phyloP scores from a whole-genome alignment of 2,888 invertebrate species.

The Scaptomyza tumidula region DNA sequence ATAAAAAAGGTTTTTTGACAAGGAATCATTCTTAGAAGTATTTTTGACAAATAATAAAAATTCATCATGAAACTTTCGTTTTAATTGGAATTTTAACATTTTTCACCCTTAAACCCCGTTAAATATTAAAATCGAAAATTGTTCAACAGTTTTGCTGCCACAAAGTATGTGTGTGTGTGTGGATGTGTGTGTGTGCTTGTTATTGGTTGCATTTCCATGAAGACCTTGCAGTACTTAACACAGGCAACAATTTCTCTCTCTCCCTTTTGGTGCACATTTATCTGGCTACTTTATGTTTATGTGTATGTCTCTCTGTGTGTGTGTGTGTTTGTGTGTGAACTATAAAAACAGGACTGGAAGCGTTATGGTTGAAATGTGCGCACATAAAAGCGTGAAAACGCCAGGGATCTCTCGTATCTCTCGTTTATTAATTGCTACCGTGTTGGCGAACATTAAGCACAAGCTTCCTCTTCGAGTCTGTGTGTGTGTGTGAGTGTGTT shows the following conservation, averaged over 20 bases:
- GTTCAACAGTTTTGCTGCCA: too few relatives aligned
- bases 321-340: slow-evolving; percentile 35
- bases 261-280: slow-evolving; percentile 23
- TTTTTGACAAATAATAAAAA: too few relatives aligned
- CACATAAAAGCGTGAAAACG: slow-evolving; percentile 46
- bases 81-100: too few relatives aligned
- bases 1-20: not conserved
- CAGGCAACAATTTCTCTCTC: not conserved
- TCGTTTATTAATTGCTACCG: slow-evolving; percentile 69
- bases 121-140: too few relatives aligned
- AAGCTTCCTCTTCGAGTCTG: slow-evolving; percentile 1
- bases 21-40: too few relatives aligned
- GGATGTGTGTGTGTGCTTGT: too few relatives aligned
- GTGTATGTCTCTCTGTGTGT: slow-evolving; percentile 28
- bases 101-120: too few relatives aligned
- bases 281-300: slow-evolving; percentile 46
- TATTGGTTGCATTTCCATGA: too few relatives aligned
- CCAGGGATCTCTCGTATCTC: slow-evolving; percentile 33
- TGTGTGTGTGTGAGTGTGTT: slow-evolving; percentile 44
- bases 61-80: too few relatives aligned
- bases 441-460: slow-evolving; percentile 53
- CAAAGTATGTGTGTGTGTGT: too few relatives aligned
- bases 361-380: slow-evolving; percentile 46
- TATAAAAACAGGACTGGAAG: slow-evolving; percentile 46
- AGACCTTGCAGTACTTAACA: too few relatives aligned